Evolutionary conservation across 2,888 invertebrate genomes (phyloP), one percentile per base, ranked within the genome.

Genomic region (Blastobasis lacticolella): DNA sequence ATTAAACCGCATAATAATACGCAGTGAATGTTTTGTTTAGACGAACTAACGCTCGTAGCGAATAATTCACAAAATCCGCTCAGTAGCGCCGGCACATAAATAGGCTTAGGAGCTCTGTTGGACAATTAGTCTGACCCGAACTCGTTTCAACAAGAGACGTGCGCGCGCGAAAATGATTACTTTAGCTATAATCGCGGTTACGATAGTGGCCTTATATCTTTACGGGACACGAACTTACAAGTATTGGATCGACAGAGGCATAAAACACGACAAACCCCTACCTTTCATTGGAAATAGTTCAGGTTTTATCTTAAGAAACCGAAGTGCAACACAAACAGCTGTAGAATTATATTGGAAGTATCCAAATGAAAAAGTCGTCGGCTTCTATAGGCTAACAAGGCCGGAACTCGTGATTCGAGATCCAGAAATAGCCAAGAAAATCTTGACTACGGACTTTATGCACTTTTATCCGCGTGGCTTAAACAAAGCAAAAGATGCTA

Each of bases 381-480:
- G 63, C 1, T 53, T 51, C 40, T 63, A 52, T 48, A 46, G 52
- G 38, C 46, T 37, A 10, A 54, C 45, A 7, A 51, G 42, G 5
- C 63, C 60, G 6, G 55, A 54, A 6, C 49, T 66, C 4, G 48
- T 66, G 36, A 53, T 66, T 7, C 52, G 61, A 44, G 63, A 65
- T 51, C 62, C 65, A 1, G 62, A 58, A 9, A 50, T 62, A 6
- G 55, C 61, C 2, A 63, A 63, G 46, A 45, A 52, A 1, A 43
- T 66, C 8, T 47, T 66, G 10, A 49, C 58, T 0, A 51, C 57
- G 6, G 65, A 66, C 52, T 66, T 64, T 37, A 37, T 5, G 4
- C 38, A 53, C 45, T 64, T 64, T 42, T 51, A 56, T 41, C 46
- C 55, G 7, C 52, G 63, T 38, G 57, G 60, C 4, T 10, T 61